Percentiles rank a stretch among this genome's conserved stretches.
Evolutionary conservation across 2,113 vertebrate genomes (phyloP).

Genomic region (Daubentonia madagascariensis): DNA sequence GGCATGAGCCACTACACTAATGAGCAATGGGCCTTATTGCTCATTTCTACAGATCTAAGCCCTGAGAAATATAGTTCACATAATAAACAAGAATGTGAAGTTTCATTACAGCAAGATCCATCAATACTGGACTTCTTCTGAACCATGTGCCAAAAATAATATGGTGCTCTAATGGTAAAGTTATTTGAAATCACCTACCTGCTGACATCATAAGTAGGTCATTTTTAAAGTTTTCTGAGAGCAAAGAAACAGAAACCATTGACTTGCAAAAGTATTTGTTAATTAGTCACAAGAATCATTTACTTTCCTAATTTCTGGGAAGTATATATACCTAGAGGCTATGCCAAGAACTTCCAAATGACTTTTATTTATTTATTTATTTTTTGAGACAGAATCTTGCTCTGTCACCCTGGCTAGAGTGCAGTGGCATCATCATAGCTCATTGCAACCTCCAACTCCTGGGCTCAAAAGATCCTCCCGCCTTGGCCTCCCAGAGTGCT

Average conservation of each 20-base stretch:
- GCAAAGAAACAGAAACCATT: not conserved
- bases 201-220: not conserved
- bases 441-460: too few species aligned
- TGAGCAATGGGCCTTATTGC: fast-evolving
- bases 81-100: not conserved
- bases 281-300: not conserved
- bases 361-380: too few species aligned
- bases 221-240: not conserved
- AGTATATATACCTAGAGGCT: not conserved
- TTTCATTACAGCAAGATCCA: not conserved
- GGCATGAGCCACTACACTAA: too few species aligned
- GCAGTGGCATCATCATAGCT: too few species aligned
- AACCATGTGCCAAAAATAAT: not conserved
- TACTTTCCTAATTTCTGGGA: not conserved
- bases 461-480: too few species aligned
- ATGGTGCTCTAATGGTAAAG: not conserved
- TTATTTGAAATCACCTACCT: not conserved
- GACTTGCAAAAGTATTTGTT: not conserved
- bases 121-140: not conserved
- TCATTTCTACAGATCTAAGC: not conserved
- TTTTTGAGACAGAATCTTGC: too few species aligned
- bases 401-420: too few species aligned
- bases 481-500: too few species aligned
- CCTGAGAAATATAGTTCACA: not conserved
- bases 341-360: not conserved